phyloP scores from a whole-genome alignment of 2,888 invertebrate species.

The Chironomus riparius region DNA sequence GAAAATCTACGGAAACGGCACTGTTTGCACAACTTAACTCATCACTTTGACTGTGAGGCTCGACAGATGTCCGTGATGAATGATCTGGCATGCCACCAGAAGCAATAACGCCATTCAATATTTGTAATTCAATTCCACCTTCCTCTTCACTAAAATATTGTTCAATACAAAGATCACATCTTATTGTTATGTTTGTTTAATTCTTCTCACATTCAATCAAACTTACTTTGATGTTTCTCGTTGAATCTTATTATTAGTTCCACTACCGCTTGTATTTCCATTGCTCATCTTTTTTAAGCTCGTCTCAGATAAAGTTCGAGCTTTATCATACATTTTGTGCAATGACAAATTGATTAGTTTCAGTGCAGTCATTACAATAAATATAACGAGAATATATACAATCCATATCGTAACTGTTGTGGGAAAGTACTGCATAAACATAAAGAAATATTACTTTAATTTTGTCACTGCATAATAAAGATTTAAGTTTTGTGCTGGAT shows the following conservation, averaged over 20 bases:
- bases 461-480: not conserved
- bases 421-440: conserved; percentile 68
- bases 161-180: conserved; percentile 18
- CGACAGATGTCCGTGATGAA: conserved; percentile 56
- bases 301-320: conserved; percentile 58
- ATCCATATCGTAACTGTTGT: conserved; percentile 76
- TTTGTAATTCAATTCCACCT: conserved; percentile 76
- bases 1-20: conserved; percentile 37
- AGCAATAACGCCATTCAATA: conserved; percentile 45
- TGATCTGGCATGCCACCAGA: conserved; percentile 46
- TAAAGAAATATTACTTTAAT: conserved; percentile 26
- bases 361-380: conserved; percentile 66
- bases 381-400: conserved; percentile 73
- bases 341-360: conserved; percentile 84
- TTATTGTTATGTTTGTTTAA: not conserved
- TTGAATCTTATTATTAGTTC: conserved; percentile 33
- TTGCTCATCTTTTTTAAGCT: conserved; percentile 47
- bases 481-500: not conserved
- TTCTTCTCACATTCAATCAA: not conserved
- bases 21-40: conserved; percentile 43
- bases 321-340: conserved; percentile 90
- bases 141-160: conserved; percentile 58
- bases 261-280: conserved; percentile 36
- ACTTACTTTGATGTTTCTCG: conserved; percentile 41
- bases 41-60: conserved; percentile 45